Conservation (phyloP, 1,140 invertebrate genomes). For the Proales similis region DNA sequence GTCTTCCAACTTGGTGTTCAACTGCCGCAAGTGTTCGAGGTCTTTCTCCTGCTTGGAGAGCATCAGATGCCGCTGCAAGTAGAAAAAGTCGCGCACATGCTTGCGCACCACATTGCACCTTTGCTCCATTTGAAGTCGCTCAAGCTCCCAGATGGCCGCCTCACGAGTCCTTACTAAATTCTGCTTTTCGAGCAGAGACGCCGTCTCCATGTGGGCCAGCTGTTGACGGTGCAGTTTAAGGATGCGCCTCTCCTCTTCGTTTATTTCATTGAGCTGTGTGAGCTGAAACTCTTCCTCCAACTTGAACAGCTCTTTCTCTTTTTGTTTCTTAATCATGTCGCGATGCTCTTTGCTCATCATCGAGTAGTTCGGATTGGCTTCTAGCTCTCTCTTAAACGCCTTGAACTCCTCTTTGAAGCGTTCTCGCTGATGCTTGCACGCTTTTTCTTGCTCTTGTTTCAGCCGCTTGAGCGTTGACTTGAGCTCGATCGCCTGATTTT, state of each 20-base stretch:
- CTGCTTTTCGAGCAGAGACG: constrained; percentile 25
- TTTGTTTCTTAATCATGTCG: constrained; percentile 30
- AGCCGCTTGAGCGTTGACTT: constrained; percentile 28
- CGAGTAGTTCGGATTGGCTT: constrained; percentile 23
- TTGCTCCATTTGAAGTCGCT: constrained; percentile 35
- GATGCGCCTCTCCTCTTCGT: constrained; percentile 34
- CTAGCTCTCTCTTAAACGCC: constrained; percentile 26
- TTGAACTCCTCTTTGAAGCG: constrained; percentile 37
- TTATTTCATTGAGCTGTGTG: constrained; percentile 11
- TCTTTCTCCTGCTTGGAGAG: constrained; percentile 35
- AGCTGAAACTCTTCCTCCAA: constrained; percentile 36
- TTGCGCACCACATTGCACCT: constrained; percentile 34
- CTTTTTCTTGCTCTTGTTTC: constrained; percentile 32
- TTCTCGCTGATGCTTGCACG: constrained; percentile 4
- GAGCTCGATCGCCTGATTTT: constrained; percentile 21
- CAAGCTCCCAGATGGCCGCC: constrained; percentile 36
- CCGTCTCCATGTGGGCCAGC: constrained; percentile 18
- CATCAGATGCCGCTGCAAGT: constrained; percentile 33
- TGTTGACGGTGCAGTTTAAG: constrained; percentile 27
- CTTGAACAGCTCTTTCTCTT: constrained; percentile 37
- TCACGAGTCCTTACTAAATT: constrained; percentile 24
- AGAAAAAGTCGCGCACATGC: constrained; percentile 34
- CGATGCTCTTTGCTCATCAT: constrained; percentile 26
- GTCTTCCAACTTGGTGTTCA: constrained; percentile 32
- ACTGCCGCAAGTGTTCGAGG: constrained; percentile 26